Evolutionary conservation across 2,888 invertebrate species (phyloP), one percentile per base, ranked within the genome.

Genomic region (Tetragnatha montana): DNA sequence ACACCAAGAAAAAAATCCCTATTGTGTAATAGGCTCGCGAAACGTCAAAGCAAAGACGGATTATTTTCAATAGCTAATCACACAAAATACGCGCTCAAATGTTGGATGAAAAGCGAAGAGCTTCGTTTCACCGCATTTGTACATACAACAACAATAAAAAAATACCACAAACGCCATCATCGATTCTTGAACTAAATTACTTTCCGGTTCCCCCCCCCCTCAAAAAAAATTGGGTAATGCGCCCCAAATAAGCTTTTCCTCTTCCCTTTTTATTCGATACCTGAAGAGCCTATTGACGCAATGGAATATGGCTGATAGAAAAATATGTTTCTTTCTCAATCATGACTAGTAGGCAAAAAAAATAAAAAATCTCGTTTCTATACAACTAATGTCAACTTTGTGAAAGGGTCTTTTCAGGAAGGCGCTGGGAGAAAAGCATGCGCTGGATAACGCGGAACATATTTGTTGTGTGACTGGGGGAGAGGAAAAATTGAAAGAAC

Each of bases 331-430:
- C 49, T 81, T 81, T 21, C 14, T 21, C 60, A 81, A 71, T 81
- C 14, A 71, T 19, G 71, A 47, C 68, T 12, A 51, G 47, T 35
- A 73, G 81, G 73, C 51, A 81, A 81, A 81, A 68, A n/a, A n/a
- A n/a, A n/a, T n/a, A n/a, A n/a, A n/a, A 76, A 69, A 47, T 76
- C n/a, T 84, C 4, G 35, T 35, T 35, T 35, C 35, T 35, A 35
- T 35, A 84, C 76, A 76, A 68, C 76, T 68, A 84, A 84, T 84
- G 84, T 84, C 76, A 84, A 84, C 84, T 69, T 19, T 14, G n/a
- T n/a, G 47, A 76, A 76, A 84, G 73, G 49, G 70, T 68, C 19
- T 68, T 69, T 84, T 84, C 70, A 81, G 76, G 84, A 76, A 76
- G 76, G n/a, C n/a, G n/a, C n/a, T n/a, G 60, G 49, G 14, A 35